Evolutionary conservation across 2,888 invertebrate species (phyloP).

Genomic region (Aricia artaxerxes): DNA sequence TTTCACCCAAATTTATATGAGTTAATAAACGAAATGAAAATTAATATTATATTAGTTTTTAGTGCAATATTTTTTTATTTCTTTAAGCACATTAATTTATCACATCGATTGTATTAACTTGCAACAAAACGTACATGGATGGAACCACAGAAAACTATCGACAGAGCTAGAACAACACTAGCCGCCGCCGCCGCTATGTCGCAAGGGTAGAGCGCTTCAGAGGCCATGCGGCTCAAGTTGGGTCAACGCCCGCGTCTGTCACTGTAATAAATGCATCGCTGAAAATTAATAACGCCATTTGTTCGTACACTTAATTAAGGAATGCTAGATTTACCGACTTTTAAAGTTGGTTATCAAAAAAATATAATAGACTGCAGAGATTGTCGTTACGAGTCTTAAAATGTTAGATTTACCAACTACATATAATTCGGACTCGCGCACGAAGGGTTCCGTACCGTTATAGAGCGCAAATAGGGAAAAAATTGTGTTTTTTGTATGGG

Average conservation of each 20-base stretch:
- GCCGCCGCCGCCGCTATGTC: constrained; percentile 70
- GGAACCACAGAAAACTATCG: constrained; percentile 41
- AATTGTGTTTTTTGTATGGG: no score
- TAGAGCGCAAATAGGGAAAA: no score
- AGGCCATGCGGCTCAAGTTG: constrained; percentile 56
- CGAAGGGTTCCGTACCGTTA: no score
- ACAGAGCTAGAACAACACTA: constrained; percentile 52
- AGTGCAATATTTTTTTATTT: no score
- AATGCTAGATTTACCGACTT: neutral
- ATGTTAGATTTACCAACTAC: no score
- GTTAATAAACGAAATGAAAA: neutral
- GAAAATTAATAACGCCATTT: constrained; percentile 35
- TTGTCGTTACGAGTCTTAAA: no score
- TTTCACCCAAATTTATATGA: neutral
- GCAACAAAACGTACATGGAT: neutral
- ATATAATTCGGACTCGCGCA: no score
- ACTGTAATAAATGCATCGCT: constrained; percentile 48
- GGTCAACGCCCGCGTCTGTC: constrained; percentile 63
- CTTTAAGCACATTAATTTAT: neutral
- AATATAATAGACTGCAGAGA: no score
- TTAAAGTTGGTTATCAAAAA: no score
- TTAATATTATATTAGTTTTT: no score
- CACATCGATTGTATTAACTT: neutral
- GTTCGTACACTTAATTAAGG: neutral
- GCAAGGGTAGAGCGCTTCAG: constrained; percentile 74